A percentile compares a stretch with the other conserved stretches of the same genome.
These are phyloP conservation scores for Gymnocheta viridis DNA, from an alignment of 2,888 invertebrate species.

Conservation along the genomic window DNA sequence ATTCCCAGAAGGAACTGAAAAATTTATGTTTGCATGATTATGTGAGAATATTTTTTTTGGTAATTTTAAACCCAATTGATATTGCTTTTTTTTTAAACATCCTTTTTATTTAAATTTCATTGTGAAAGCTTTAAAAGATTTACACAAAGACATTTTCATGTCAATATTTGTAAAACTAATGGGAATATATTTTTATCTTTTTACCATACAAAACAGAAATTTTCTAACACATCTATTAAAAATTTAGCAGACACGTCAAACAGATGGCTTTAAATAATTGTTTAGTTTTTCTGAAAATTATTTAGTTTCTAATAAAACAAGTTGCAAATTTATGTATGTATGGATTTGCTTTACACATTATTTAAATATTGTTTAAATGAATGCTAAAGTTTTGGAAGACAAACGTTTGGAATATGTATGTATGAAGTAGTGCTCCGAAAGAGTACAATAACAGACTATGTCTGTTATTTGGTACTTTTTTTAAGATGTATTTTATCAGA, in stretches of 20 bases:
- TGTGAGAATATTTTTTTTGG: conserved; percentile 26
- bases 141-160: not conserved
- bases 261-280: not conserved
- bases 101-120: conserved; percentile 13
- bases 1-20: conserved; percentile 8
- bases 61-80: conserved; percentile 42
- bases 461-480: too few relatives aligned
- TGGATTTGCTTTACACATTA: too few relatives aligned
- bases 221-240: not conserved
- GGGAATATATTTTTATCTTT: not conserved
- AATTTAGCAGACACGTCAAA: not conserved
- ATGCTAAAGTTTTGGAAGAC: too few relatives aligned
- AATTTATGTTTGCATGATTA: not conserved
- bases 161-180: not conserved
- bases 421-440: too few relatives aligned
- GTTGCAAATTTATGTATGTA: not conserved
- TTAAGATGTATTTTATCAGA: too few relatives aligned
- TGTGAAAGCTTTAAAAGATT: conserved; percentile 5
- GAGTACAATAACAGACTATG: too few relatives aligned
- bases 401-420: too few relatives aligned
- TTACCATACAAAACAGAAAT: not conserved
- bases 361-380: too few relatives aligned
- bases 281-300: not conserved
- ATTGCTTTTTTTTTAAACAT: conserved; percentile 8
- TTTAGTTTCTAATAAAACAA: not conserved